A percentile compares a stretch with the other conserved stretches of the same genome.
Conservation (phyloP, 2,888 invertebrate genomes). For the Hypomecis atomaria region DNA sequence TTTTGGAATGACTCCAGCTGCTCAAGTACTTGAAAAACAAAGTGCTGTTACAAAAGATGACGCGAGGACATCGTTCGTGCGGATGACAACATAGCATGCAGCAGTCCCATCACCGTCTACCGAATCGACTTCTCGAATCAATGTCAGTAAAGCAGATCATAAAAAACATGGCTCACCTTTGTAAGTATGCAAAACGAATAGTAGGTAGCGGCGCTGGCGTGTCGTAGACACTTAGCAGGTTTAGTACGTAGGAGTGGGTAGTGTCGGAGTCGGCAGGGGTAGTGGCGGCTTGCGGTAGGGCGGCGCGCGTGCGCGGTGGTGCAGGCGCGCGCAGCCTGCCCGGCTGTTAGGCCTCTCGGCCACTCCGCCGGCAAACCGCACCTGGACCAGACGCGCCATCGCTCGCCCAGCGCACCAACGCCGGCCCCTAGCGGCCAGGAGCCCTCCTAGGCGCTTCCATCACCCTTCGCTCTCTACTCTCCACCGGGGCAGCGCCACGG, state of each 20-base stretch:
- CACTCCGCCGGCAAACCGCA: conserved; percentile 81
- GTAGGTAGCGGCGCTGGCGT: conserved; percentile 34
- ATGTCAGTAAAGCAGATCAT: conserved; percentile 37
- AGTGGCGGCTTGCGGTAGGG: conserved; percentile 46
- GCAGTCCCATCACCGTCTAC: conserved; percentile 16
- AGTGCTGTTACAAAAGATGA: background rate
- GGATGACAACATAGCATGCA: conserved; percentile 26
- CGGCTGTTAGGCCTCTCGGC: conserved; percentile 61
- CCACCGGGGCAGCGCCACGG: conserved; percentile 65
- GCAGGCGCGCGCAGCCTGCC: conserved; percentile 68
- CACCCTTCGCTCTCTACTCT: conserved; percentile 59
- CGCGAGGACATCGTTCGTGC: background rate
- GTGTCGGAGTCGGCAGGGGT: conserved; percentile 42
- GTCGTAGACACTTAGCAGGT: conserved; percentile 36
- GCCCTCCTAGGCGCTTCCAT: conserved; percentile 76
- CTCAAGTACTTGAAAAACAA: conserved; percentile 12
- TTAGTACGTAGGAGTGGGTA: conserved; percentile 9
- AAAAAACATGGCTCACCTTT: conserved; percentile 49
- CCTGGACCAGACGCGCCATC: conserved; percentile 76
- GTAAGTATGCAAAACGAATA: conserved; percentile 46
- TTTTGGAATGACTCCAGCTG: background rate
- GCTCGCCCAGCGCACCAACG: conserved; percentile 77
- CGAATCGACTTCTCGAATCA: conserved; percentile 22
- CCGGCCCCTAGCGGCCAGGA: conserved; percentile 82
- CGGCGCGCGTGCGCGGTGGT: conserved; percentile 71